A percentile compares a stretch with the other conserved stretches of the same genome.
Evolutionary conservation across 1,140 invertebrate species (phyloP).

Genomic region (Thalassaphorura encarpata): DNA sequence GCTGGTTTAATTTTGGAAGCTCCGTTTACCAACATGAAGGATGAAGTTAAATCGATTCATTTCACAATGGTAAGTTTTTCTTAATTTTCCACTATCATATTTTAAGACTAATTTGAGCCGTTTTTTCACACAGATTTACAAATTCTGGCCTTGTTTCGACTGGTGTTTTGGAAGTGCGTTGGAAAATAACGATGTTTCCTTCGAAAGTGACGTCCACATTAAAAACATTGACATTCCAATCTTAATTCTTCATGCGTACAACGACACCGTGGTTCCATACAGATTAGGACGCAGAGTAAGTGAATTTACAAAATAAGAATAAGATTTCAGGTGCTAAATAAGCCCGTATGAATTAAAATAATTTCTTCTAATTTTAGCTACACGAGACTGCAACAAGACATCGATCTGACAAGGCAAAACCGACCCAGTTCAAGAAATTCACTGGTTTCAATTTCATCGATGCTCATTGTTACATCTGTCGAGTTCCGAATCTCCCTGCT

Average conservation of each 20-base stretch:
- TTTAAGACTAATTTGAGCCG: neutral
- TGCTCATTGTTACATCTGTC: too few species aligned
- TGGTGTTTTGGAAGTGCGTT: conserved; percentile 56
- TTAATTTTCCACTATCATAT: neutral
- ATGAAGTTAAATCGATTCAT: neutral
- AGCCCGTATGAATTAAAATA: too few species aligned
- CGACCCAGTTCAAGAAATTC: too few species aligned
- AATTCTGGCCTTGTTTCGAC: neutral
- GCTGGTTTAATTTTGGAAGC: neutral
- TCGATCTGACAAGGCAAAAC: too few species aligned
- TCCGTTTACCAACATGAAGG: neutral
- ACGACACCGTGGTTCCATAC: conserved; percentile 5
- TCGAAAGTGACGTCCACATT: conserved; percentile 61
- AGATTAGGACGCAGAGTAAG: conserved; percentile 1
- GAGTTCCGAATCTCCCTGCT: too few species aligned
- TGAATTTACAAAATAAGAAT: neutral
- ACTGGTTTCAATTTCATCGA: too few species aligned
- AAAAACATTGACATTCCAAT: conserved; percentile 56
- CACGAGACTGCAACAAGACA: too few species aligned
- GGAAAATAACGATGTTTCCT: conserved; percentile 51
- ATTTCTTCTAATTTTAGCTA: too few species aligned
- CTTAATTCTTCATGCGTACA: conserved; percentile 66
- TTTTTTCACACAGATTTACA: neutral
- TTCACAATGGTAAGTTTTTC: neutral
- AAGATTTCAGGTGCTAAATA: too few species aligned